phyloP scores from a whole-genome alignment of 2,888 invertebrate species.

The Xestia rhomboidea region DNA sequence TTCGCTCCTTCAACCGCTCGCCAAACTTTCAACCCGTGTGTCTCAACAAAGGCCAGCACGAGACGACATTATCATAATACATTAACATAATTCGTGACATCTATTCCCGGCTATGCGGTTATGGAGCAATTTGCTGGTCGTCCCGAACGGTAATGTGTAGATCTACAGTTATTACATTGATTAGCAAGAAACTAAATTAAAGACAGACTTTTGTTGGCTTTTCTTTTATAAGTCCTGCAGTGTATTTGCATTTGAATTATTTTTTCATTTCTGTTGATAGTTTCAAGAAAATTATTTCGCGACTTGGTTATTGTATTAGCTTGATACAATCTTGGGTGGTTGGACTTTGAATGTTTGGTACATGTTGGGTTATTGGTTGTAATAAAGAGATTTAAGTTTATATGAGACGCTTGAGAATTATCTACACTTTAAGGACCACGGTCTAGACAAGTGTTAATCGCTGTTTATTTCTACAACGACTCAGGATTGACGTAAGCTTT shows the following conservation, averaged over 20 bases:
- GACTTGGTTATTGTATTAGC: neutral
- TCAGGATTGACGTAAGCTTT: no score
- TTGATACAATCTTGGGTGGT: constrained; percentile 6
- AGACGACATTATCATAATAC: constrained; percentile 83
- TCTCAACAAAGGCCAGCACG: constrained; percentile 70
- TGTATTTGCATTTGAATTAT: constrained; percentile 43
- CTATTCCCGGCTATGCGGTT: constrained; percentile 73
- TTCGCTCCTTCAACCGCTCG: constrained; percentile 8
- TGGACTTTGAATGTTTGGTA: constrained; percentile 10
- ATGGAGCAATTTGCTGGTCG: constrained; percentile 74
- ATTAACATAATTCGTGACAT: constrained; percentile 81
- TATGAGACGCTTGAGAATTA: neutral
- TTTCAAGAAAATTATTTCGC: constrained; percentile 13
- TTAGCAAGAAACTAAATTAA: constrained; percentile 63
- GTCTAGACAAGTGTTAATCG: neutral
- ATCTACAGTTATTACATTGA: constrained; percentile 71
- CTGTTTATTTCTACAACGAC: no score
- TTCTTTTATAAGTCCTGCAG: constrained; percentile 22
- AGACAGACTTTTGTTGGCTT: constrained; percentile 19
- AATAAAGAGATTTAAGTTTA: neutral
- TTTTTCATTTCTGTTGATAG: constrained; percentile 35
- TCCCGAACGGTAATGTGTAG: constrained; percentile 71
- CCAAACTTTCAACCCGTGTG: constrained; percentile 63
- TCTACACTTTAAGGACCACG: neutral
- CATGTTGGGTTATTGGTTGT: neutral